These are phyloP conservation scores for Heliconius himera DNA, from an alignment of 1,140 invertebrate species.

Conservation along the genomic window DNA sequence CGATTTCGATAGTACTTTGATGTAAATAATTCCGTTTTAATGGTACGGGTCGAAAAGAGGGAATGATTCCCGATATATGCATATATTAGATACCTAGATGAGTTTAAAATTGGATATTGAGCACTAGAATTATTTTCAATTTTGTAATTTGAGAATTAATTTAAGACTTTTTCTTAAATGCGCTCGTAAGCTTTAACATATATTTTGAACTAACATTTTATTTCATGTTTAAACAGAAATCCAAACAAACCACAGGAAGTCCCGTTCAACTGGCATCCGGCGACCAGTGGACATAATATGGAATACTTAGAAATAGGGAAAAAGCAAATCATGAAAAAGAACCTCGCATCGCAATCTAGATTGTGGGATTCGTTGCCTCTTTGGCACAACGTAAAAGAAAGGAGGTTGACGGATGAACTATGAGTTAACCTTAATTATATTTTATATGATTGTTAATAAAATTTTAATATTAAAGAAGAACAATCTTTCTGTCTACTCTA, in stretches of 20 bases:
- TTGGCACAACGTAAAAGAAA: constrained; percentile 55
- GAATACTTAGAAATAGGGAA: constrained; percentile 60
- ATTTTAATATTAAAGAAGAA: not conserved
- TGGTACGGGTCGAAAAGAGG: too few relatives aligned
- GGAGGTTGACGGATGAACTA: constrained; percentile 53
- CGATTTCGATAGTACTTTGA: too few relatives aligned
- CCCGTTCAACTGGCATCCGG: constrained; percentile 57
- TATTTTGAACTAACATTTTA: not conserved
- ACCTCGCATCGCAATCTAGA: constrained; percentile 50
- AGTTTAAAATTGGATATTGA: not conserved
- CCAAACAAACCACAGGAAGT: constrained; percentile 57
- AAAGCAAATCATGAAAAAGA: constrained; percentile 49
- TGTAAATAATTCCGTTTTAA: too few relatives aligned
- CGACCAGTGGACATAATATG: constrained; percentile 45
- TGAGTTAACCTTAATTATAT: constrained; percentile 25
- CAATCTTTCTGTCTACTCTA: too few relatives aligned
- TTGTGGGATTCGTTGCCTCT: constrained; percentile 59
- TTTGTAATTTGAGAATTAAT: too few relatives aligned
- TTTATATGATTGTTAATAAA: not conserved
- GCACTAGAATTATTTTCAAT: too few relatives aligned
- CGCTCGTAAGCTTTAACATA: too few relatives aligned
- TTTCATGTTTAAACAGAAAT: constrained; percentile 45
- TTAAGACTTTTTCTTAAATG: too few relatives aligned
- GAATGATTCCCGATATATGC: too few relatives aligned
- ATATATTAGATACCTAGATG: not conserved